phyloP scores from a whole-genome alignment of 64 coral and sea anemone genomes.

The Stichodactyla mertensii region DNA sequence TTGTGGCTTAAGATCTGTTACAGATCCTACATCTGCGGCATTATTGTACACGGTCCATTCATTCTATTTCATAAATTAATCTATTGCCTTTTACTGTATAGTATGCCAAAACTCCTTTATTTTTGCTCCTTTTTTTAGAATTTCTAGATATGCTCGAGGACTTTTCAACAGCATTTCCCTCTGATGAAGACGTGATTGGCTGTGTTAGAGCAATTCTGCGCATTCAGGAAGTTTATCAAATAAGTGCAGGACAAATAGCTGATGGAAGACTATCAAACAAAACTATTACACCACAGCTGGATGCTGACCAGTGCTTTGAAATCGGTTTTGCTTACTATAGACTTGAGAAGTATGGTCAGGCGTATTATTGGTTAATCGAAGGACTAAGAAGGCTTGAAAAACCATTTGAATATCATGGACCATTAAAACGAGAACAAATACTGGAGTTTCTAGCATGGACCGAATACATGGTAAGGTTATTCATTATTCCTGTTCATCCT shows the following conservation, averaged over 20 bases:
- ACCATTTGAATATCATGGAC: conserved; percentile 64
- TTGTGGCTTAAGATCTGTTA: too few species aligned
- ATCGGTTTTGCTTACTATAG: conserved; percentile 60
- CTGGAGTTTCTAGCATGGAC: conserved; percentile 89
- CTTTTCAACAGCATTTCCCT: conserved; percentile 39
- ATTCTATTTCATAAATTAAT: too few species aligned
- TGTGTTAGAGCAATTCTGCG: conserved; percentile 73
- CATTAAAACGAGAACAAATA: conserved; percentile 43
- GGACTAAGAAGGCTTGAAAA: conserved; percentile 56
- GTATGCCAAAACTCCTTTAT: too few species aligned
- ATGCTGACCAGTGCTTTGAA: conserved; percentile 76
- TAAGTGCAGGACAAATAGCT: conserved; percentile 53
- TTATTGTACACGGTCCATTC: too few species aligned
- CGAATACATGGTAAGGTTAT: conserved; percentile 75
- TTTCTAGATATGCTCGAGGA: not conserved
- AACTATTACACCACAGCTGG: conserved; percentile 38
- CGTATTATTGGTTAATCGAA: conserved; percentile 69
- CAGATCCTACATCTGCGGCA: too few species aligned
- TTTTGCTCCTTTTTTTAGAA: not conserved
- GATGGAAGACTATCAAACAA: conserved; percentile 53
- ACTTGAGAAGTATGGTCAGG: conserved; percentile 40
- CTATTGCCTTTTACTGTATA: too few species aligned
- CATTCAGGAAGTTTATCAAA: conserved; percentile 84
- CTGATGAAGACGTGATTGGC: conserved; percentile 62
- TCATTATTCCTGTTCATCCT: not conserved